Evolutionary conservation across 2,797 vertebrate genomes (phyloP), one percentile per base, ranked within the genome.

Genomic region (Anomalospiza imberbis): DNA sequence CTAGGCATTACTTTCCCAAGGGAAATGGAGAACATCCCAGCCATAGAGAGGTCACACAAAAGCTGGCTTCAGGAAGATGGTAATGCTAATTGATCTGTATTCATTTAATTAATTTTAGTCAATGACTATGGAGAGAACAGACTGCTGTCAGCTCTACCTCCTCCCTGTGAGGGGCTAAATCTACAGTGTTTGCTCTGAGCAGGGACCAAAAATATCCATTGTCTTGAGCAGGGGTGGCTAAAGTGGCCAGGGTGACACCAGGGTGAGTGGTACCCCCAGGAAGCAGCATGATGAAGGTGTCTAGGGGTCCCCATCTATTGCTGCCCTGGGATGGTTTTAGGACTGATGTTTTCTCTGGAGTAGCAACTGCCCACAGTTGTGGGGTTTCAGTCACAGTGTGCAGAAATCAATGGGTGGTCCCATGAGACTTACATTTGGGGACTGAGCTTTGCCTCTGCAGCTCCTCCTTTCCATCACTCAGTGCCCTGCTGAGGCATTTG

Each of bases 241-340:
- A 74, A 34, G 57, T 25, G 65, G 50, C 29, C 3, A 3, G 21
- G 54, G 14, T 79, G 80, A 68, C 11, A 6, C 18, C 15, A 42
- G 60, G 26, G 38, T 5, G 0, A 4, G 38, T 12, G 38, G 38
- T 2, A 17, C 38, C 17, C 24, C 40, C 61, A 38, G n/a, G 26
- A 54, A 72, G 13, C 25, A 58, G 51, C 11, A 3, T 0, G 1
- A 15, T 20, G 7, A n/a, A 55, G 58, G 34, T 11, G 12, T 14
- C 7, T 10, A 11, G 11, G 12, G 15, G 18, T 32, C 20, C 53
- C 53, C 2, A 0, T 0, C 1, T 24, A 3, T 9, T 7, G 1
- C 45, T 71, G n/a, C 36, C 44, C 40, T 60, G 75, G n/a, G n/a
- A 60, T 53, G 32, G 18, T 45, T 75, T 57, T 29, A 63, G 63